These are phyloP conservation scores for Capromys pilorides DNA, from an alignment of 2,797 vertebrate species.

Conservation along the genomic window DNA sequence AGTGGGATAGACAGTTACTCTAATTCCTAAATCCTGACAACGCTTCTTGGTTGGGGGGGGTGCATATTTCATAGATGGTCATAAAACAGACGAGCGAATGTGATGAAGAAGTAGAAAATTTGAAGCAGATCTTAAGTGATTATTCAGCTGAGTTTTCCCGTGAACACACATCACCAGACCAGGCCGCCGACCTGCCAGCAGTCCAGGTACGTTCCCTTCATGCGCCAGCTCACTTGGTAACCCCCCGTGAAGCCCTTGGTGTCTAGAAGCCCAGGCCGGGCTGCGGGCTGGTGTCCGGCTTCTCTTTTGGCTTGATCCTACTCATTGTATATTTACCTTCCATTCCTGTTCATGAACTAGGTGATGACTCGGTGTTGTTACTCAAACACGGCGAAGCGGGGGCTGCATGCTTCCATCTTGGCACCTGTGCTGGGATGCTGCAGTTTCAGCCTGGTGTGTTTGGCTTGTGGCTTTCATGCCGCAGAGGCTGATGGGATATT, in stretches of 20 bases:
- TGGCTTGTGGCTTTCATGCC: not conserved
- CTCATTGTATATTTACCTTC: not conserved
- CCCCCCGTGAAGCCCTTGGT: not conserved
- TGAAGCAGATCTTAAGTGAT: slow-evolving; percentile 81
- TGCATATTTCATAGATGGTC: slow-evolving; percentile 81
- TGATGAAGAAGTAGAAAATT: slow-evolving; percentile 84
- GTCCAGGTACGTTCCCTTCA: slow-evolving; percentile 80
- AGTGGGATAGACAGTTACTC: not conserved
- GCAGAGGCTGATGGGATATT: not conserved
- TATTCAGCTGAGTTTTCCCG: slow-evolving; percentile 75
- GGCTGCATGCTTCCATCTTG: not conserved
- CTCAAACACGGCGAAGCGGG: not conserved
- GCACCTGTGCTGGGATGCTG: not conserved
- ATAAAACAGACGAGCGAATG: slow-evolving; percentile 83
- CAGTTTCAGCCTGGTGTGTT: not conserved
- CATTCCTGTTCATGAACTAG: not conserved
- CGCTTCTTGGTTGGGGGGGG: not conserved
- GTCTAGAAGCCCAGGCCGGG: not conserved
- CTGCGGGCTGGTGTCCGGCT: not conserved
- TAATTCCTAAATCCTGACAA: slow-evolving; percentile 2
- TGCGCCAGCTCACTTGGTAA: not conserved
- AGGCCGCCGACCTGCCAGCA: slow-evolving; percentile 67
- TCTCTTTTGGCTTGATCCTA: not conserved
- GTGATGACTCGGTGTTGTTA: not conserved
- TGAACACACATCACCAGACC: slow-evolving; percentile 60